Evolutionary conservation across 2,797 vertebrate species (phyloP).

Genomic region (Hafferia zeledoni): DNA sequence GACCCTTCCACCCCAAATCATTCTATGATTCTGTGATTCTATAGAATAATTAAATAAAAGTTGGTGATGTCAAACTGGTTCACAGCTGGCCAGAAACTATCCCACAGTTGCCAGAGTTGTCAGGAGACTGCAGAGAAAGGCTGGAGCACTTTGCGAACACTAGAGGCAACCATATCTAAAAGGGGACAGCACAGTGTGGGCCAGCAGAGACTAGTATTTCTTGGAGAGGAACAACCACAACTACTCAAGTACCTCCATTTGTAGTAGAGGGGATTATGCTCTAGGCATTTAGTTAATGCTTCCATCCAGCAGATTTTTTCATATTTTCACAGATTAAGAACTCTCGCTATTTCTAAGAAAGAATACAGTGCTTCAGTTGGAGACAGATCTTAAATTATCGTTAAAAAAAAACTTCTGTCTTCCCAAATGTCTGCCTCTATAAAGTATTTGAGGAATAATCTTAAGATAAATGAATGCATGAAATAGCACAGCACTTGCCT

Average conservation of each 20-base stretch:
- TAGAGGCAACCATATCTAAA: not conserved
- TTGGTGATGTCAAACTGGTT: not conserved
- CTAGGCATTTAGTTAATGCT: not conserved
- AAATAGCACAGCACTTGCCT: not conserved
- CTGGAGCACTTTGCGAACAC: not conserved
- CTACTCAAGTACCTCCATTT: not conserved
- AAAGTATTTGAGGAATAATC: not conserved
- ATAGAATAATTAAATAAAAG: not conserved
- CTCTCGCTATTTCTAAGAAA: not conserved
- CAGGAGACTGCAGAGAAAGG: not conserved
- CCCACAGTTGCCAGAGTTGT: accelerated
- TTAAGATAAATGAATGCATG: not conserved
- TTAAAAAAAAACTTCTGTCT: not conserved
- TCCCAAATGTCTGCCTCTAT: not conserved
- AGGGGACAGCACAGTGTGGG: accelerated
- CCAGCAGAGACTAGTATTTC: not conserved
- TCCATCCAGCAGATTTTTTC: not conserved
- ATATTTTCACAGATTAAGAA: not conserved
- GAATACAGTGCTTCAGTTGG: not conserved
- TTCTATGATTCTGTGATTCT: not conserved
- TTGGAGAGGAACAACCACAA: not conserved
- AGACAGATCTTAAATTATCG: not conserved
- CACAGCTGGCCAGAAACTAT: not conserved
- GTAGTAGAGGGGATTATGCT: not conserved
- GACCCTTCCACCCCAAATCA: not conserved